A percentile compares a stretch with the other conserved stretches of the same genome.
These are phyloP conservation scores for Cordilura impudica DNA, from an alignment of 2,888 invertebrate species.

Conservation along the genomic window DNA sequence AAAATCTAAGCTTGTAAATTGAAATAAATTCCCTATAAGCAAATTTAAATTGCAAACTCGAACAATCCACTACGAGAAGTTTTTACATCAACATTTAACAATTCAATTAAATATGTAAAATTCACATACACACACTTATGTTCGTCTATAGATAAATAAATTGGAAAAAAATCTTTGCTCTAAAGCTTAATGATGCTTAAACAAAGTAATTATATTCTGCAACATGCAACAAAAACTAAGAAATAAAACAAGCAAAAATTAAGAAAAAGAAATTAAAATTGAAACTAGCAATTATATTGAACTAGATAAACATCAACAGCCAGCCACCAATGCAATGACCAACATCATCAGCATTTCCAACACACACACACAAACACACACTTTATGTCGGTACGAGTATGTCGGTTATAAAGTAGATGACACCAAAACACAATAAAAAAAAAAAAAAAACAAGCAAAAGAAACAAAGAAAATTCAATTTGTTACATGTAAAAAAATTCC, in stretches of 20 bases:
- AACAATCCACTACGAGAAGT: no score
- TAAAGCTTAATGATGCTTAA: constrained; percentile 45
- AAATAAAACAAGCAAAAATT: neutral
- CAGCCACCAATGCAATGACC: constrained; percentile 11
- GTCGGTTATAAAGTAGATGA: constrained; percentile 31
- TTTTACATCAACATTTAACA: neutral
- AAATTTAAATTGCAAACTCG: no score
- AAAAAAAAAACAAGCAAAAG: neutral
- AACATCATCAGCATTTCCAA: neutral
- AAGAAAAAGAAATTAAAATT: constrained; percentile 37
- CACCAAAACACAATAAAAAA: constrained; percentile 12
- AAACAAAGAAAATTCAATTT: constrained; percentile 47
- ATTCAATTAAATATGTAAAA: neutral
- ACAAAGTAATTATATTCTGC: constrained; percentile 36
- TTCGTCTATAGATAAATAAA: no score
- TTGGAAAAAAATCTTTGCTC: no score
- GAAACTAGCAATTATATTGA: constrained; percentile 57
- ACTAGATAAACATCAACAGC: constrained; percentile 35
- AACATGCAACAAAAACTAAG: constrained; percentile 2
- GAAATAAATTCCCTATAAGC: no score
- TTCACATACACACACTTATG: no score
- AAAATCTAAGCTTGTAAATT: no score
- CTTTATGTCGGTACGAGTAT: neutral
- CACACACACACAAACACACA: neutral
- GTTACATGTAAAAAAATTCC: constrained; percentile 27